A percentile compares a stretch with the other conserved stretches of the same genome.
Evolutionary conservation across 2,888 invertebrate genomes (phyloP).

Genomic region (Drosophila atripex): DNA sequence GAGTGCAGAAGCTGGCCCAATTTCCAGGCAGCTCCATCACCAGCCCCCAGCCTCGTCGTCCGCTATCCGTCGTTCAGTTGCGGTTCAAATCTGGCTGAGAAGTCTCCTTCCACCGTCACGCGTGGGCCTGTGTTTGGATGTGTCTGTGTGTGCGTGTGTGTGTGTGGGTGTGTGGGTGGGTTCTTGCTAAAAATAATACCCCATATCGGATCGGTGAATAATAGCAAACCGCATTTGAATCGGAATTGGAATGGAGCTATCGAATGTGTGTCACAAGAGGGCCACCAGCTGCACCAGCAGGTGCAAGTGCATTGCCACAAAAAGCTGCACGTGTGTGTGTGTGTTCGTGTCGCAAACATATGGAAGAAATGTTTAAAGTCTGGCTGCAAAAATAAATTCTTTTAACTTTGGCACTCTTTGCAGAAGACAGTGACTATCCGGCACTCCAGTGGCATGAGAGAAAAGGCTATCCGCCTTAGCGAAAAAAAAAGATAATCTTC

Average conservation of each 20-base stretch:
- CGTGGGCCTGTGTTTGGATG: conserved; percentile 55
- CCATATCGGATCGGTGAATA: conserved; percentile 39
- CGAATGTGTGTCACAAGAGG: conserved; percentile 73
- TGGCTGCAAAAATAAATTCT: conserved; percentile 10
- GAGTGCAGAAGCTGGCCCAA: conserved; percentile 54
- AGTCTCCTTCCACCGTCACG: conserved; percentile 21
- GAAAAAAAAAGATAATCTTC: conserved; percentile 10
- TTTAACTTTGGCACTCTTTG: conserved; percentile 53
- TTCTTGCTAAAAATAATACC: conserved; percentile 36
- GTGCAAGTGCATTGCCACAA: conserved; percentile 71
- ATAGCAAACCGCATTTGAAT: conserved; percentile 52
- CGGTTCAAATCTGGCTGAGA: conserved; percentile 40
- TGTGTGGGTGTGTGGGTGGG: conserved; percentile 16
- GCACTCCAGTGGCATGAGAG: conserved; percentile 12
- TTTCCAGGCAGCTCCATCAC: conserved; percentile 36
- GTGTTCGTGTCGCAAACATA: conserved; percentile 59
- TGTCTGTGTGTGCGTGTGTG: conserved; percentile 14
- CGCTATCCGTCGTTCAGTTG: neutral
- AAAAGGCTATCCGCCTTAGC: conserved; percentile 15
- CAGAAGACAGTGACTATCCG: conserved; percentile 44
- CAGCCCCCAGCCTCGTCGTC: neutral
- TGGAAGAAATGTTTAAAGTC: conserved; percentile 46
- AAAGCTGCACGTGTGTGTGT: conserved; percentile 27
- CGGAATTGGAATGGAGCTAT: conserved; percentile 54
- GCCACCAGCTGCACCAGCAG: conserved; percentile 57